Conservation (phyloP, 2,113 vertebrate species). For the Cnemophilus loriae region DNA sequence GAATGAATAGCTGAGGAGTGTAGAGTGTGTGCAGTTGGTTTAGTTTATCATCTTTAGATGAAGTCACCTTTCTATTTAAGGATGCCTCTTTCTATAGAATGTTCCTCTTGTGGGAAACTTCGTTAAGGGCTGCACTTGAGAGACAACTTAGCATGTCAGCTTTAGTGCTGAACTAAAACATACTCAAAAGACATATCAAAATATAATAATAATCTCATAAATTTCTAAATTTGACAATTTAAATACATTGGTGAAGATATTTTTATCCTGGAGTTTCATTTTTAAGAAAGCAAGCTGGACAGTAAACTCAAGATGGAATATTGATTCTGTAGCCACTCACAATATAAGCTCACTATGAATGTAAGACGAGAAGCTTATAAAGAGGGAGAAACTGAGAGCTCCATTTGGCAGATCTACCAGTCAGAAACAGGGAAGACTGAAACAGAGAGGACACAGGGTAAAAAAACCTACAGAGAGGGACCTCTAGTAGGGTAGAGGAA, state of each 20-base stretch:
- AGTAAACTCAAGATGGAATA: neutral
- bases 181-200: neutral
- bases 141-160: neutral
- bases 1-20: neutral
- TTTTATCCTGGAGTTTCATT: neutral
- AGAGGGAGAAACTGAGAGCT: neutral
- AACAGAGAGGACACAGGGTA: neutral
- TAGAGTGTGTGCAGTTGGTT: neutral
- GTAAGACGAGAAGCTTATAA: neutral
- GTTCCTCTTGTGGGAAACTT: neutral
- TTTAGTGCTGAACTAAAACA: neutral
- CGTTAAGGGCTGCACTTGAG: neutral
- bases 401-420: neutral
- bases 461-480: neutral
- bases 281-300: neutral
- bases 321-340: neutral
- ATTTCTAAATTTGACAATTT: neutral
- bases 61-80: constrained; percentile 19
- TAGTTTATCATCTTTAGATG: neutral
- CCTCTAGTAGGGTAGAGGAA: neutral
- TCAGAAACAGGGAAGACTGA: neutral
- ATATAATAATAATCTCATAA: neutral
- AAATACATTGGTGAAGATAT: neutral
- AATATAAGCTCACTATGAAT: neutral
- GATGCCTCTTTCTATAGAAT: neutral